Conservation (phyloP, 2,113 vertebrate species). For the Dipodomys merriami region DNA sequence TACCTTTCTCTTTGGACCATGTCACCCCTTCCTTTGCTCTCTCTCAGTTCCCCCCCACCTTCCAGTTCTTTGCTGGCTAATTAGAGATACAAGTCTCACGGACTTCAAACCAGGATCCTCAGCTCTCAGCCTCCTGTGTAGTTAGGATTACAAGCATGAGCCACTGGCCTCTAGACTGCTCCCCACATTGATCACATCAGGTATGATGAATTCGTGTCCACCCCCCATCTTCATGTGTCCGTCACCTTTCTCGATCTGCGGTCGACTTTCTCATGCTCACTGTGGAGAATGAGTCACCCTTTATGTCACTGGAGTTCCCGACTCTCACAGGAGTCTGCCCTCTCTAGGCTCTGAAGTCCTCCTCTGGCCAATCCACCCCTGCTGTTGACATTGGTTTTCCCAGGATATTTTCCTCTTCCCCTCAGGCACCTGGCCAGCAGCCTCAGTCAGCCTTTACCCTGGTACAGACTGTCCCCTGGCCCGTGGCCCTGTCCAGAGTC, state of each 20-base stretch:
- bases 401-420: not conserved
- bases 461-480: constrained; percentile 36
- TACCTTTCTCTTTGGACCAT: no score
- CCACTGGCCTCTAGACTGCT: no score
- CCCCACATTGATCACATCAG: not conserved
- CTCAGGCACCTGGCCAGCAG: constrained; percentile 3
- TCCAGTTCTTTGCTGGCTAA: no score
- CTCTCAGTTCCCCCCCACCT: no score
- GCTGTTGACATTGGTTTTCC: not conserved
- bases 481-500: not conserved
- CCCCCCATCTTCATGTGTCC: not conserved
- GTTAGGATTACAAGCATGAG: no score
- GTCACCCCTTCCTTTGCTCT: no score
- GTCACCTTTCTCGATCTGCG: not conserved
- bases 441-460: not conserved
- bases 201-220: not conserved
- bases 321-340: not conserved
- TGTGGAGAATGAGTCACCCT: not conserved
- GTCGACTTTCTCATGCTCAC: not conserved
- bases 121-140: not conserved
- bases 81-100: no score
- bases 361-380: not conserved
- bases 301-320: fast-evolving
- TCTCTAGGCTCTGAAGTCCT: not conserved
- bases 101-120: no score